Conservation (phyloP, 2,888 invertebrate species). For the Athalia rosae region DNA sequence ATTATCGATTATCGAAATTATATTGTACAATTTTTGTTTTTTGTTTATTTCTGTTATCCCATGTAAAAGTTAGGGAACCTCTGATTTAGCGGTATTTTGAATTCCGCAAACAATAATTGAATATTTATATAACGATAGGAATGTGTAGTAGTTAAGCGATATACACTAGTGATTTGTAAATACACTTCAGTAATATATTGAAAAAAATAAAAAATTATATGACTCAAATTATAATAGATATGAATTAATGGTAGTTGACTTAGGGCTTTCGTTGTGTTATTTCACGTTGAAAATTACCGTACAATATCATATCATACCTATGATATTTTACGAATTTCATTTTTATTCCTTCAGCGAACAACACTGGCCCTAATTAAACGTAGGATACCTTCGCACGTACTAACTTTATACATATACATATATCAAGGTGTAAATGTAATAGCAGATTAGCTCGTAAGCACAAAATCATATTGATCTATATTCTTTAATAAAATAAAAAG, state of each 20-base stretch:
- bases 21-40: too few species aligned
- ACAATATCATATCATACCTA: constrained; percentile 11
- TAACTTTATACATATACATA: constrained; percentile 20
- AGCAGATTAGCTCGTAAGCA: constrained; percentile 3
- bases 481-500: not conserved
- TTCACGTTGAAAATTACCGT: not conserved
- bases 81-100: not conserved
- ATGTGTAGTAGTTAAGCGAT: constrained; percentile 38
- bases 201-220: constrained; percentile 28
- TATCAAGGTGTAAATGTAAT: constrained; percentile 38
- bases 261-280: constrained; percentile 27
- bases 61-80: too few species aligned
- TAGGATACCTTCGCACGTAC: constrained; percentile 41
- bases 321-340: constrained; percentile 32
- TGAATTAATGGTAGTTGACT: constrained; percentile 36
- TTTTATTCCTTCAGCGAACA: constrained; percentile 10
- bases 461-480: not conserved
- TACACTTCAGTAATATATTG: constrained; percentile 47
- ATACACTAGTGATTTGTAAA: constrained; percentile 48
- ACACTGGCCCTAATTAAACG: constrained; percentile 23
- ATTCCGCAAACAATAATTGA: constrained; percentile 40
- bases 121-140: constrained; percentile 41
- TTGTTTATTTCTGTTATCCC: too few species aligned
- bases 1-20: too few species aligned
- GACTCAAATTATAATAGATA: constrained; percentile 34